Base-by-base conservation (phyloP, 2,888 invertebrate species). In the Stegana nigrithorax region DNA sequence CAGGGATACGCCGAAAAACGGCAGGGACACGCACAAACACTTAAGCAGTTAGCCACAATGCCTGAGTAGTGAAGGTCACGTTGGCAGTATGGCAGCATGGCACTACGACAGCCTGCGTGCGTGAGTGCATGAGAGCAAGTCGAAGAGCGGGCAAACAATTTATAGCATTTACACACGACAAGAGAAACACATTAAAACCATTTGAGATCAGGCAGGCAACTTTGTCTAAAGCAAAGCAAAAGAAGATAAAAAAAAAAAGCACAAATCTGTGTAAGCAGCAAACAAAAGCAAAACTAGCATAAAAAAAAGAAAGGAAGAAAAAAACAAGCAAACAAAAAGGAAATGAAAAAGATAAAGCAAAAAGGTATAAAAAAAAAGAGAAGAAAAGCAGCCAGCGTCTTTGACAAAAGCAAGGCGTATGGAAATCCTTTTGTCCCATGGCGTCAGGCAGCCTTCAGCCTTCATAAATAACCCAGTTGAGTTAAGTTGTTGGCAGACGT, bases 1-100 rank as follows among this genome's bases (percentile, higher is more conserved):
- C n/a, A n/a, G n/a, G n/a, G n/a, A n/a, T n/a, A n/a, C n/a, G n/a
- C n/a, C n/a, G n/a, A n/a, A n/a, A n/a, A n/a, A n/a, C n/a, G n/a
- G n/a, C n/a, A n/a, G n/a, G n/a, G 39, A 47, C 59, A 59, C 59
- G 68, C 73, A 68, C 72, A 73, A 73, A 73, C 78, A 75, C 75
- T 74, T 70, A 62, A 64, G 60, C 51, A 57, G n/a, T n/a, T n/a
- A n/a, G n/a, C 51, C 67, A 67, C n/a, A n/a, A n/a, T n/a, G n/a
- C n/a, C n/a, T n/a, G n/a, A n/a, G n/a, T n/a, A n/a, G n/a, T n/a
- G n/a, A n/a, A n/a, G n/a, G n/a, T n/a, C n/a, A n/a, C n/a, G n/a
- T n/a, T n/a, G n/a, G n/a, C n/a, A n/a, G n/a, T n/a, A n/a, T n/a
- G n/a, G n/a, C n/a, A n/a, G n/a, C n/a, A n/a, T n/a, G n/a, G n/a